Evolutionary conservation across 2,797 vertebrate species (phyloP).

Genomic region (Onychomys torridus): DNA sequence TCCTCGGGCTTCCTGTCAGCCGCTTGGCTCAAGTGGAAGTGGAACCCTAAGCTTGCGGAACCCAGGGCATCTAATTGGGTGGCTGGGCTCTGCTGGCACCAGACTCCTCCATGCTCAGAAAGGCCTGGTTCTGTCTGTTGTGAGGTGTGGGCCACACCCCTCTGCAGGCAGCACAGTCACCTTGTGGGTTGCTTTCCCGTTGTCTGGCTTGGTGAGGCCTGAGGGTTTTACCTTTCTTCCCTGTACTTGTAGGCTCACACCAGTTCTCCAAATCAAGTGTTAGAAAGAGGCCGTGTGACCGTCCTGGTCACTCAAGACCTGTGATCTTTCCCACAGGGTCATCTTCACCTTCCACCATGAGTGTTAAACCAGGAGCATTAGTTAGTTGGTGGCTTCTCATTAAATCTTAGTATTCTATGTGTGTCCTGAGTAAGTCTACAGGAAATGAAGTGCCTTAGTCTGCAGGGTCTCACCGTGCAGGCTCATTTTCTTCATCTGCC

Average conservation of each 20-base stretch:
- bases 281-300: accelerated
- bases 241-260: not conserved
- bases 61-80: not conserved
- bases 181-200: not conserved
- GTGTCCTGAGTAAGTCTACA: not conserved
- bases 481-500: not conserved
- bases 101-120: not conserved
- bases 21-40: not conserved
- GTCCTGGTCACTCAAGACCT: accelerated
- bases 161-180: not conserved
- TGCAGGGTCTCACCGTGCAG: not conserved
- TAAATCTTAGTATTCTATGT: accelerated
- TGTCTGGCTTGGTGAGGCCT: not conserved
- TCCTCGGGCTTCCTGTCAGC: not conserved
- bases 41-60: not conserved
- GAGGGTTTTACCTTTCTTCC: not conserved
- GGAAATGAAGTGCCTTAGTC: accelerated
- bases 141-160: not conserved
- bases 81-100: no score
- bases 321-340: accelerated
- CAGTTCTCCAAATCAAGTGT: no score
- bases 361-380: accelerated
- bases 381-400: accelerated
- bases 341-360: accelerated
- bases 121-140: not conserved